Percentiles rank a stretch among this genome's conserved stretches.
phyloP scores from a whole-genome alignment of 2,888 invertebrate species.

The Eupithecia subfuscata region DNA sequence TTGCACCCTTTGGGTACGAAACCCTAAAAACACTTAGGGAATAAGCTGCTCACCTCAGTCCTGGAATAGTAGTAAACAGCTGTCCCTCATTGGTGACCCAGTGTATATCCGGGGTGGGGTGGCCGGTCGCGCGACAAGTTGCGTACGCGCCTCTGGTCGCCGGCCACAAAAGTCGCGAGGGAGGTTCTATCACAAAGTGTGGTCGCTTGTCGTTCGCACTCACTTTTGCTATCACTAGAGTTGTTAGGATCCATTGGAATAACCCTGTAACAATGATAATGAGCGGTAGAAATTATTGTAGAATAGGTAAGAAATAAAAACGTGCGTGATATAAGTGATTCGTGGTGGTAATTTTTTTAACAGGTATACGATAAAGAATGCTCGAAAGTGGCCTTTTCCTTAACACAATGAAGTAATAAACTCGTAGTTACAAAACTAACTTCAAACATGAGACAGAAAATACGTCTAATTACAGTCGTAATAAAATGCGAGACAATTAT shows the following conservation, averaged over 20 bases:
- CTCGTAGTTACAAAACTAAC: background rate
- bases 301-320: too few species aligned
- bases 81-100: constrained; percentile 80
- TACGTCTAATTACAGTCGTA: background rate
- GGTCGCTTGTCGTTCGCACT: constrained; percentile 73
- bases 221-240: constrained; percentile 56
- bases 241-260: constrained; percentile 56
- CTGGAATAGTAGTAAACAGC: constrained; percentile 76
- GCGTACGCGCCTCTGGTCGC: constrained; percentile 76
- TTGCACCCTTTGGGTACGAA: too few species aligned
- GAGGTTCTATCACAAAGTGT: constrained; percentile 72
- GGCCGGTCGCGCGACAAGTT: constrained; percentile 71
- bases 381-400: too few species aligned
- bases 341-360: too few species aligned
- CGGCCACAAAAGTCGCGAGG: constrained; percentile 76
- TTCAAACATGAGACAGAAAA: too few species aligned
- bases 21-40: too few species aligned
- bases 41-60: constrained; percentile 62
- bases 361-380: too few species aligned
- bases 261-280: constrained; percentile 28
- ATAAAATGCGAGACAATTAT: background rate
- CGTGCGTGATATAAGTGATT: too few species aligned
- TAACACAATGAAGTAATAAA: background rate
- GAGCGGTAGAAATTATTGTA: too few species aligned
- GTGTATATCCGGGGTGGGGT: constrained; percentile 73